Evolutionary conservation across 2,113 vertebrate species (phyloP).

Genomic region (Muscicapa adusta): DNA sequence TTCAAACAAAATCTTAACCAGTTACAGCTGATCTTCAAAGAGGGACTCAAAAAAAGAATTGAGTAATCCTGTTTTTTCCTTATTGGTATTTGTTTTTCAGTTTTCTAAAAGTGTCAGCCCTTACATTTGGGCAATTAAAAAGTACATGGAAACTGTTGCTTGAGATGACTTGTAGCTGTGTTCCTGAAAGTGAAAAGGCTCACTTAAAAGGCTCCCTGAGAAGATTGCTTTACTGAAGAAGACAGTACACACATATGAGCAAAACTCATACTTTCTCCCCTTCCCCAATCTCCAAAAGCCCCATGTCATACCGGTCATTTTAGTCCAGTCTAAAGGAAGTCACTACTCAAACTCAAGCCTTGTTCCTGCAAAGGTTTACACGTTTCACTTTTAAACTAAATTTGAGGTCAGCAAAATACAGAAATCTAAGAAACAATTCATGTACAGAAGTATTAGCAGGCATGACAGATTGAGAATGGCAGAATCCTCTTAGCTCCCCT

Average conservation of each 20-base stretch:
- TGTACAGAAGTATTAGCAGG: not conserved
- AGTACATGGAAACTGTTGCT: not conserved
- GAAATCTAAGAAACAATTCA: not conserved
- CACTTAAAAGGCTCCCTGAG: not conserved
- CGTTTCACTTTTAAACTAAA: not conserved
- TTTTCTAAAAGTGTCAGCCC: not conserved
- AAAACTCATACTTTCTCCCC: not conserved
- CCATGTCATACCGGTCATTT: fast-evolving
- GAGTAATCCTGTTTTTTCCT: not conserved
- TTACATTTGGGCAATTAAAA: not conserved
- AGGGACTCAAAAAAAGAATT: not conserved
- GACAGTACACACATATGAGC: not conserved
- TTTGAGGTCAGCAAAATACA: not conserved
- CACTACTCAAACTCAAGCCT: not conserved
- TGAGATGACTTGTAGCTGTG: not conserved
- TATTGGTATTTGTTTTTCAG: not conserved
- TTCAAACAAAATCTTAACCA: not conserved
- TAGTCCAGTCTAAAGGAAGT: not conserved
- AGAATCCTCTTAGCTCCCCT: not conserved
- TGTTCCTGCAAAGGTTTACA: not conserved
- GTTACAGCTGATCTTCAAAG: not conserved
- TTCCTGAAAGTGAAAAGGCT: not conserved
- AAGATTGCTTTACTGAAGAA: not conserved
- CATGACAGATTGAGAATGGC: not conserved
- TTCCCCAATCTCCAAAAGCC: not conserved